Percentiles rank a stretch among this genome's conserved stretches.
phyloP scores from a whole-genome alignment of 1,140 invertebrate genomes.

The Brachionus manjavacas region DNA sequence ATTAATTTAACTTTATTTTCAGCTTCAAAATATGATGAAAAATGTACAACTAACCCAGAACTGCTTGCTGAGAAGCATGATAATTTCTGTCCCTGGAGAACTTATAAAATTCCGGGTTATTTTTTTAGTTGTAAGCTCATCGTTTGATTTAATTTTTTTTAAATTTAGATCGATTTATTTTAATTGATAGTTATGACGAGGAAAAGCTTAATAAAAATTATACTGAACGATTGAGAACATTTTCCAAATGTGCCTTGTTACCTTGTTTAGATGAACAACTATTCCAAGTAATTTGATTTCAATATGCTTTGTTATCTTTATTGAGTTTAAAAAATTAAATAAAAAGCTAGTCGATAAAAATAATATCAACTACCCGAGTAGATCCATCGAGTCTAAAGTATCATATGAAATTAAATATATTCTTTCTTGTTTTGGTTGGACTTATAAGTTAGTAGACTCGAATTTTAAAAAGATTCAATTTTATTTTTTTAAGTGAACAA shows the following conservation, averaged over 20 bases:
- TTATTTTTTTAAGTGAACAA: background rate
- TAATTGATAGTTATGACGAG: background rate
- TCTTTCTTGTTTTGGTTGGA: background rate
- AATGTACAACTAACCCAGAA: background rate
- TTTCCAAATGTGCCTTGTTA: background rate
- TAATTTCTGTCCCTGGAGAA: slow-evolving; percentile 23
- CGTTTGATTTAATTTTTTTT: background rate
- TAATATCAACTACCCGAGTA: background rate
- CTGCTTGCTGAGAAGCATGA: background rate
- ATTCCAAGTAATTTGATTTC: background rate
- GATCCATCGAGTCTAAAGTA: background rate
- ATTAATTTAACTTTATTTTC: background rate
- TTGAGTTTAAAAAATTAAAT: background rate
- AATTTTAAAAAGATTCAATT: background rate
- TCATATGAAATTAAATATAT: background rate
- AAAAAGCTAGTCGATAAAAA: background rate
- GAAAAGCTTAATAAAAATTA: slow-evolving; percentile 13
- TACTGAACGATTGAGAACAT: background rate
- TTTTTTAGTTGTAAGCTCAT: background rate
- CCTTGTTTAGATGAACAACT: background rate
- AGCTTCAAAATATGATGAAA: background rate
- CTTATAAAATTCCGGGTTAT: background rate
- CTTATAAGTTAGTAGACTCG: background rate
- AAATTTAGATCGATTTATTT: background rate
- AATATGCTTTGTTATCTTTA: background rate